Percentiles rank a stretch among this genome's conserved stretches.
Conservation (phyloP, 2,113 vertebrate species). For the Cromileptes altivelis region DNA sequence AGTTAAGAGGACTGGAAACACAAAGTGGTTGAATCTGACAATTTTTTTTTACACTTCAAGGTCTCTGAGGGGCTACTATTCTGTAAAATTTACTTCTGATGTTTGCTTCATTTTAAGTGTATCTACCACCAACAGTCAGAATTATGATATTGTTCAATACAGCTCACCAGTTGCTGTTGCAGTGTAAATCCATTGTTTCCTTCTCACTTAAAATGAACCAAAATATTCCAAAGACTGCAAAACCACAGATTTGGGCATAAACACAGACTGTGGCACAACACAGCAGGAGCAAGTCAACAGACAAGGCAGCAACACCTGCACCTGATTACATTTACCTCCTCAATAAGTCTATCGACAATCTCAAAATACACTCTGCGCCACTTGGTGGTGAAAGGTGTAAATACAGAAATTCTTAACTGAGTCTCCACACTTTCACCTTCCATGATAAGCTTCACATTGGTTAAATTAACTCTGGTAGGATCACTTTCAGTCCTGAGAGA, state of each 20-base stretch:
- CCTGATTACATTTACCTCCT: not conserved
- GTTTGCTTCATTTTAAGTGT: not conserved
- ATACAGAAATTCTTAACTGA: not conserved
- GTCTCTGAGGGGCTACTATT: not conserved
- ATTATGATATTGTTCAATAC: not conserved
- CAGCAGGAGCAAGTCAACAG: too few species aligned
- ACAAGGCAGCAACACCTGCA: not conserved
- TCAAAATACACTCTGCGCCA: not conserved
- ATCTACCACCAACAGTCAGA: not conserved
- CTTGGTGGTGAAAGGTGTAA: not conserved
- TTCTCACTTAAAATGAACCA: slow-evolving; percentile 17
- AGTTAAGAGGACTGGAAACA: not conserved
- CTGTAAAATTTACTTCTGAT: not conserved
- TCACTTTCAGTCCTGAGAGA: slow-evolving; percentile 1
- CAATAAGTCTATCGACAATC: not conserved
- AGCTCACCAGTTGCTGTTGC: not conserved
- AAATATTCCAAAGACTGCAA: not conserved
- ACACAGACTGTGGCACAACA: not conserved
- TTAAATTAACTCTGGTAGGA: not conserved
- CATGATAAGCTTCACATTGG: not conserved
- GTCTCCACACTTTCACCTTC: not conserved
- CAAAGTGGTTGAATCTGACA: too few species aligned
- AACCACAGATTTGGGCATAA: not conserved
- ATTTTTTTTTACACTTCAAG: not conserved
- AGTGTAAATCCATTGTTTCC: not conserved